Percentiles rank a stretch among this genome's conserved stretches.
These are phyloP conservation scores for Gnatocerus cornutus DNA, from an alignment of 2,888 invertebrate genomes.

Conservation along the genomic window DNA sequence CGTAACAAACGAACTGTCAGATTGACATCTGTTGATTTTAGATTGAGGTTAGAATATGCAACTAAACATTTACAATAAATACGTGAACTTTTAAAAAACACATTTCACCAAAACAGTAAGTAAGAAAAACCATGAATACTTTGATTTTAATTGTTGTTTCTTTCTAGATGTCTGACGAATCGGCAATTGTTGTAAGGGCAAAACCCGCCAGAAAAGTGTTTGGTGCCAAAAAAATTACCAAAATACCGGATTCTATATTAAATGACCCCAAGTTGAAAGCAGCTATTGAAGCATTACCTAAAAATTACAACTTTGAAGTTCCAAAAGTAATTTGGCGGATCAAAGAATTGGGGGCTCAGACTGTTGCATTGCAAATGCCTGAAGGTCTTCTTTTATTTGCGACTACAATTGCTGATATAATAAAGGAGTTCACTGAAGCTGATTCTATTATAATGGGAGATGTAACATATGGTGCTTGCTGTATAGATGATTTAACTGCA, in stretches of 20 bases:
- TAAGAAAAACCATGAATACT: too few species aligned
- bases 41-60: too few species aligned
- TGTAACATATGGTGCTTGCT: slow-evolving; percentile 99
- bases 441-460: slow-evolving; percentile 98
- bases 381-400: slow-evolving; percentile 96
- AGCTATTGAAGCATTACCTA: slow-evolving; percentile 85
- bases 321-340: slow-evolving; percentile 99
- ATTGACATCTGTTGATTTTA: too few species aligned
- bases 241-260: slow-evolving; percentile 86
- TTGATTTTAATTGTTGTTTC: too few species aligned
- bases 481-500: slow-evolving; percentile 97
- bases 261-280: slow-evolving; percentile 83
- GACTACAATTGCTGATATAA: slow-evolving; percentile 93
- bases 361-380: slow-evolving; percentile 97
- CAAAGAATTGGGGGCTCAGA: slow-evolving; percentile 84
- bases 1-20: too few species aligned
- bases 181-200: slow-evolving; percentile 82
- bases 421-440: slow-evolving; percentile 87
- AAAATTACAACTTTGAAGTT: slow-evolving; percentile 98
- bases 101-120: too few species aligned
- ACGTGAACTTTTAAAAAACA: too few species aligned
- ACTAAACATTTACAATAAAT: too few species aligned
- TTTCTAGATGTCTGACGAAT: slow-evolving; percentile 35
- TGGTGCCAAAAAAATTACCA: slow-evolving; percentile 84
- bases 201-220: slow-evolving; percentile 87